These are phyloP conservation scores for Teinopalpus imperialis DNA, from an alignment of 2,888 invertebrate species.

Conservation along the genomic window DNA sequence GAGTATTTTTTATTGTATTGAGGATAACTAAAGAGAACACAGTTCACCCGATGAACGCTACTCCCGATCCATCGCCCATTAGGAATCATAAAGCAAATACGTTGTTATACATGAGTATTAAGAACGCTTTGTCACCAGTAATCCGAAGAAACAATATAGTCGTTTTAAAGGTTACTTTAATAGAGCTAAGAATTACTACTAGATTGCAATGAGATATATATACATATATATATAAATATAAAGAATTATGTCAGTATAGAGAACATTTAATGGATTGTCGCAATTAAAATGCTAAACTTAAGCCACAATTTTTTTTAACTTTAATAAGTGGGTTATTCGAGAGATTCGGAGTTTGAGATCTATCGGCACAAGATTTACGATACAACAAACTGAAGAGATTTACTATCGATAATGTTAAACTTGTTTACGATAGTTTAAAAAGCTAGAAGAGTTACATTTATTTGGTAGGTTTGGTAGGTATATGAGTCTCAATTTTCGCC, in stretches of 20 bases:
- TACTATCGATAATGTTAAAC: conserved; percentile 87
- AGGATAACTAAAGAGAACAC: no score
- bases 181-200: conserved; percentile 87
- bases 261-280: conserved; percentile 89
- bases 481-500: no score
- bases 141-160: conserved; percentile 88
- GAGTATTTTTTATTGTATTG: no score
- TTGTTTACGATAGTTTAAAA: conserved; percentile 89
- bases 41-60: no score
- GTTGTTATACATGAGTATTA: no score
- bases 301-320: conserved; percentile 87
- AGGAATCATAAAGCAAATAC: no score
- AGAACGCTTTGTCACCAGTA: no score
- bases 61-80: no score
- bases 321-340: conserved; percentile 87
- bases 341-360: conserved; percentile 86
- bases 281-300: conserved; percentile 86
- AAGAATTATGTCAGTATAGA: conserved; percentile 88
- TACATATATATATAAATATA: no score
- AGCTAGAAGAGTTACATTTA: conserved; percentile 87
- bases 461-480: conserved; percentile 88
- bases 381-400: conserved; percentile 89
- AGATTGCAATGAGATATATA: conserved; percentile 86
- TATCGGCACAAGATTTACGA: conserved; percentile 88
- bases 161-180: conserved; percentile 89